Base-by-base conservation (phyloP, 2,888 invertebrate species). In the Drosophila mercatorum region DNA sequence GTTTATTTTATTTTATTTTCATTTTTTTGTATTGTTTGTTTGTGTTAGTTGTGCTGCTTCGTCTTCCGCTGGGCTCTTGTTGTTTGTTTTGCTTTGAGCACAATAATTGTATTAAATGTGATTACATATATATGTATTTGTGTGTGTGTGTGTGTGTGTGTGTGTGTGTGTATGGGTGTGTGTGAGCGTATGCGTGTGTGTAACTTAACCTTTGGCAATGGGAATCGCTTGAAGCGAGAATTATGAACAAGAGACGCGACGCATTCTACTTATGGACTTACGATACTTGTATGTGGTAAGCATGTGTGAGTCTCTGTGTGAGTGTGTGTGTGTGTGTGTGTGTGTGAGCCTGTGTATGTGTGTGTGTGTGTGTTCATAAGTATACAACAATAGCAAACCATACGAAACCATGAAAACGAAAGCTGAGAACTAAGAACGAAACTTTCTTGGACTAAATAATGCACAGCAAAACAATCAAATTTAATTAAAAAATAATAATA, bases 21-120 rank as follows among this genome's bases (percentile, higher is more conserved):
- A 34, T 12, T 26, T 47, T 14, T 7, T 31, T n/a, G 31, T 34
- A 22, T 34, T 34, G 31, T 53, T 26, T 49, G 49, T 41, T 26
- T 46, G 40, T 66, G 57, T 52, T 57, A 53, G 49, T 68, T 68
- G 56, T 51, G 66, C 43, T 46, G 56, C 51, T 46, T 43, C 44
- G 40, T 22, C 44, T 46, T 31, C 22, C 22, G 5, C 34, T 53
- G 12, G 12, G 41, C 17, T 31, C 43, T 61, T 44, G 34, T 46
- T 44, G 26, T 53, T 55, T 44, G n/a, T 12, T 52, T 43, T 61
- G 49, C 41, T 52, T 38, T 36, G 14, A 40, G 57, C 56, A 43
- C 49, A 61, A 71, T 75, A 75, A 76, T 75, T 75, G 67, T 67
- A 75, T 75, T 75, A 75, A 75, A 59, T 62, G 46, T 59, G 46